These are phyloP conservation scores for Hyalella azteca DNA, from an alignment of 2,888 invertebrate genomes.

Conservation along the genomic window DNA sequence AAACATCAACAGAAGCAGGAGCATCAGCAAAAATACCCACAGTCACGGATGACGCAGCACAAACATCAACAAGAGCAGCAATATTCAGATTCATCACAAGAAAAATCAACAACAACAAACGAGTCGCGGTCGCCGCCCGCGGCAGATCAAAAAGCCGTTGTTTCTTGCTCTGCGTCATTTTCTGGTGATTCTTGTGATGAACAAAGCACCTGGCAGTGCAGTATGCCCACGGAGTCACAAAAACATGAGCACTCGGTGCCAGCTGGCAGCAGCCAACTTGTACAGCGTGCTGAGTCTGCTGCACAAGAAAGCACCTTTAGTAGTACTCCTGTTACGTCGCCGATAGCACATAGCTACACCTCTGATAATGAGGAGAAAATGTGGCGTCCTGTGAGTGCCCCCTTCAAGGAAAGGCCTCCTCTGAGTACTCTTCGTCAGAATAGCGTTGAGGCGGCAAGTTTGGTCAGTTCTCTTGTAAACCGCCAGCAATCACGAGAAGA, in stretches of 20 bases:
- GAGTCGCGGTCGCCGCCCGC: too few relatives aligned
- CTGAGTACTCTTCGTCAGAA: slow-evolving; percentile 26
- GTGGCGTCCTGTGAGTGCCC: slow-evolving; percentile 17
- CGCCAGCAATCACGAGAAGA: slow-evolving; percentile 51
- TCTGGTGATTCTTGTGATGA: not conserved
- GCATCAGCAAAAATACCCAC: slow-evolving; percentile 7
- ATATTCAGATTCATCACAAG: not conserved
- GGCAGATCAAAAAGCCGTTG: not conserved
- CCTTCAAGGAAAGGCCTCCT: slow-evolving; percentile 5
- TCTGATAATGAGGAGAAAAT: slow-evolving; percentile 7
- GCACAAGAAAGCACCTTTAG: not conserved
- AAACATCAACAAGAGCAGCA: slow-evolving; percentile 29
- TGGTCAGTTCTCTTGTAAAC: slow-evolving; percentile 41
- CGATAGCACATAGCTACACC: not conserved
- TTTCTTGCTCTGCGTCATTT: not conserved
- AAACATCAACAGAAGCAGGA: slow-evolving; percentile 37
- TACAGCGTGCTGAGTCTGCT: slow-evolving; percentile 38
- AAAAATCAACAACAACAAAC: not conserved
- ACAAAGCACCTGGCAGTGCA: slow-evolving; percentile 1
- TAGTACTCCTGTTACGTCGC: slow-evolving; percentile 26
- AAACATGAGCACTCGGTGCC: not conserved
- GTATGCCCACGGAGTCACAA: not conserved
- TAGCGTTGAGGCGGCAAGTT: slow-evolving; percentile 46
- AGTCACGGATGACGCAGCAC: slow-evolving; percentile 6
- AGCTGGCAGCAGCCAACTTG: not conserved